A percentile compares a stretch with the other conserved stretches of the same genome.
Evolutionary conservation across 2,113 vertebrate species (phyloP).

Genomic region (Rhadina sibilatrix): DNA sequence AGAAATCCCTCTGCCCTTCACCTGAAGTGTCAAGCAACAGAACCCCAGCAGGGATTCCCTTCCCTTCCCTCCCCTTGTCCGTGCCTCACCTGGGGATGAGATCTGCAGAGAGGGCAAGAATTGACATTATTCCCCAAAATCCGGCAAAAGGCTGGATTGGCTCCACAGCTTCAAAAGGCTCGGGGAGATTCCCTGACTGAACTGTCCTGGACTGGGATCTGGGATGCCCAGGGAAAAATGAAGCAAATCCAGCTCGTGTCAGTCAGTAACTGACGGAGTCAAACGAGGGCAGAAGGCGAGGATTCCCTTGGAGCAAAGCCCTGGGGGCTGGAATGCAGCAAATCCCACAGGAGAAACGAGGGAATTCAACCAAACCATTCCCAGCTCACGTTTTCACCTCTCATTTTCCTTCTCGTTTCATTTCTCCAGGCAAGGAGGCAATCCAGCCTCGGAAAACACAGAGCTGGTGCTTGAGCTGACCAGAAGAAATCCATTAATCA

Average conservation of each 20-base stretch:
- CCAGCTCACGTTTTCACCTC: neutral
- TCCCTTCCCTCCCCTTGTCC: neutral
- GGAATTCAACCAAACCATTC: neutral
- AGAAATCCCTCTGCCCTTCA: neutral
- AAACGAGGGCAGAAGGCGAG: neutral
- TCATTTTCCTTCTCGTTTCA: neutral
- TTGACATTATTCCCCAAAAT: neutral
- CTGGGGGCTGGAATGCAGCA: neutral
- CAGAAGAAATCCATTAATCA: neutral
- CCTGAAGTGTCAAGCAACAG: neutral
- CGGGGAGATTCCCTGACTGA: rapidly evolving
- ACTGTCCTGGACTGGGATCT: neutral
- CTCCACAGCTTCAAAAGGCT: rapidly evolving
- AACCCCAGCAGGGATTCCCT: neutral
- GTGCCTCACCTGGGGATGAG: rapidly evolving
- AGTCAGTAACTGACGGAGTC: neutral
- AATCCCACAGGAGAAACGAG: neutral
- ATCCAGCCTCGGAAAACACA: rapidly evolving
- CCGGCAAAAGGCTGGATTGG: rapidly evolving
- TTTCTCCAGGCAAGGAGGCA: neutral
- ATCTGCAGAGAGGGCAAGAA: neutral
- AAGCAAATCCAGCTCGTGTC: rapidly evolving
- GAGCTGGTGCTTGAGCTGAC: neutral
- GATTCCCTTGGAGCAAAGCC: neutral
- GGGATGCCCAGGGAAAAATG: neutral